Evolutionary conservation across 2,888 invertebrate species (phyloP).

Genomic region (Plagodis pulveraria): DNA sequence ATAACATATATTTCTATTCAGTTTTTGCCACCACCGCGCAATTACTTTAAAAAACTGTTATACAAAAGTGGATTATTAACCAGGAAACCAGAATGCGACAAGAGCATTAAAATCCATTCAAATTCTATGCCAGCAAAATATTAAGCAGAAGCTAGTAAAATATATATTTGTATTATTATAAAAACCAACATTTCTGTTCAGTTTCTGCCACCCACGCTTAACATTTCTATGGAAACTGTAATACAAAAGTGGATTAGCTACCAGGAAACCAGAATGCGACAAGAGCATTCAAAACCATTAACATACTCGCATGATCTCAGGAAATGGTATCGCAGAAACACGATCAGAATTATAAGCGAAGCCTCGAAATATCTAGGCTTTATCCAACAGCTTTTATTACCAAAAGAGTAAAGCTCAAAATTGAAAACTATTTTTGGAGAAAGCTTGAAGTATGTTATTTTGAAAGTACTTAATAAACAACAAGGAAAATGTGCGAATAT

Average conservation of each 20-base stretch:
- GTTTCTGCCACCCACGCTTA: neutral
- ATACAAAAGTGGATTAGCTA: conserved; percentile 9
- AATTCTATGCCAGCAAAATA: too few species aligned
- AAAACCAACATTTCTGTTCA: neutral
- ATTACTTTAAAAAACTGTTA: too few species aligned
- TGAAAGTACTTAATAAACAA: neutral
- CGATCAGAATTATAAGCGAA: conserved; percentile 33
- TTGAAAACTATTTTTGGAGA: neutral
- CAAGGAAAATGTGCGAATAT: neutral
- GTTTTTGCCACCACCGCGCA: too few species aligned
- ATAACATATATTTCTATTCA: too few species aligned
- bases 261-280: conserved; percentile 19
- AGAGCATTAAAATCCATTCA: too few species aligned
- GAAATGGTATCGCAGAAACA: conserved; percentile 29
- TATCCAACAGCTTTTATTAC: conserved; percentile 12
- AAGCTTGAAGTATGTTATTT: neutral
- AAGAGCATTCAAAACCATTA: conserved; percentile 28
- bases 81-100: too few species aligned
- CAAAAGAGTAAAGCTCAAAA: conserved; percentile 14
- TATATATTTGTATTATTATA: too few species aligned
- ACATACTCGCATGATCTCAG: conserved; percentile 29
- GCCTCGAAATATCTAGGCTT: conserved; percentile 31
- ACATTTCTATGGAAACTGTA: neutral
- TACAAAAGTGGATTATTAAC: too few species aligned
- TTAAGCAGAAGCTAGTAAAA: too few species aligned